Base-by-base conservation (phyloP, 2,797 vertebrate species). In the Clamator glandarius region DNA sequence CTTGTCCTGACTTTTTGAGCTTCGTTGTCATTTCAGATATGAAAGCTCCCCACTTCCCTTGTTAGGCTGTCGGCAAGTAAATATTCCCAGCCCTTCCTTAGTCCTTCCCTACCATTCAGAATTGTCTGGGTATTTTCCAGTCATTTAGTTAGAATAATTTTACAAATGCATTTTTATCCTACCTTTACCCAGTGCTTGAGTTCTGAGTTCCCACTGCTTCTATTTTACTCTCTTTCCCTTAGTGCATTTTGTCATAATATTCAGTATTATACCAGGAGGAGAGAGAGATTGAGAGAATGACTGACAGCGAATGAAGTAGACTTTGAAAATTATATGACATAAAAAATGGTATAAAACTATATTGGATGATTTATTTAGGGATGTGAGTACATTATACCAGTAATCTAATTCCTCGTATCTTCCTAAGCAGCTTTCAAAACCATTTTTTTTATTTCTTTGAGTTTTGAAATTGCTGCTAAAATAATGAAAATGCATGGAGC, bases 391-490 rank as follows among this genome's bases (percentile, higher is more conserved):
- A 51, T 87, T 66, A 82, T 11, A 63, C n/a, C 24, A 35, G 44
- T 64, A 85, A 94, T 88, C 39, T 68, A 84, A 93, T 96, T 89
- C 35, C 46, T 58, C 21, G 15, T 44, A 44, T 62, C 28, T 77
- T 92, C 52, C 64, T 89, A 70, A 67, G 77, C 52, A 66, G 75
- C 61, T 93, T 92, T 91, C 36, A 88, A 70, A 93, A 23, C 13
- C 5, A 15, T 79, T 80, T 90, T 68, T 69, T 75, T 23, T 0
- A 57, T 73, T 76, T 95, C 59, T 74, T 92, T 90, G 64, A 24
- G 57, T 61, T 81, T 91, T 61, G 35, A 59, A 39, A 26, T 90
- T 72, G 68, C 89, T 88, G 69, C 70, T 94, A 39, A 90, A 95
- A 69, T 70, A 70, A 73, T 69, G 36, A 67, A 81, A 93, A 57